Evolutionary conservation across 2,888 invertebrate species (phyloP).

Genomic region (Eudasyphora cyanicolor): DNA sequence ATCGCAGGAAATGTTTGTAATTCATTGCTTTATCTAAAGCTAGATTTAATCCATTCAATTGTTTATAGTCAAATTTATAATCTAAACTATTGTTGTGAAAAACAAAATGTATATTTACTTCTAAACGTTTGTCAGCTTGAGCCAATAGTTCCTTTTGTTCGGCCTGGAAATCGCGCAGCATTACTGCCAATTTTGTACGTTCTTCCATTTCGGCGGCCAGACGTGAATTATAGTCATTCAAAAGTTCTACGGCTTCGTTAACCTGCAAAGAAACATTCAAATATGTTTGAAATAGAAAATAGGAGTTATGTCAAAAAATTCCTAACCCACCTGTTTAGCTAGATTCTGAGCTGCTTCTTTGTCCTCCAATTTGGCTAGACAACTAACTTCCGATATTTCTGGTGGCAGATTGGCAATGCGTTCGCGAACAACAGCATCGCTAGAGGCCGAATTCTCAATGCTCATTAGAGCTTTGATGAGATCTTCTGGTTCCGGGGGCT

Average conservation of each 20-base stretch:
- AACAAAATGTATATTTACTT: conserved; percentile 82
- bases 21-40: too few species aligned
- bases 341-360: conserved; percentile 90
- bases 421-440: conserved; percentile 95
- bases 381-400: conserved; percentile 94
- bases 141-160: conserved; percentile 92
- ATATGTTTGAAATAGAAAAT: neutral
- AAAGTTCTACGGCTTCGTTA: conserved; percentile 91
- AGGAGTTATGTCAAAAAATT: too few species aligned
- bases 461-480: conserved; percentile 91
- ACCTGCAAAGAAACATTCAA: conserved; percentile 71
- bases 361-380: conserved; percentile 92
- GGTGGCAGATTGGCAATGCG: conserved; percentile 96
- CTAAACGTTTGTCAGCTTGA: conserved; percentile 92
- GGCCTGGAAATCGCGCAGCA: conserved; percentile 93
- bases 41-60: too few species aligned
- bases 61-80: too few species aligned
- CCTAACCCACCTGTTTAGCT: conserved; percentile 85
- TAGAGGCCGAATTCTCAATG: conserved; percentile 96
- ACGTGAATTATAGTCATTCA: conserved; percentile 94
- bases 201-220: conserved; percentile 94
- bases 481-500: conserved; percentile 96
- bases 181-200: conserved; percentile 90
- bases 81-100: too few species aligned
- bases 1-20: too few species aligned